Base-by-base conservation (phyloP, 2,113 vertebrate genomes). In the Engraulis encrasicolus region DNA sequence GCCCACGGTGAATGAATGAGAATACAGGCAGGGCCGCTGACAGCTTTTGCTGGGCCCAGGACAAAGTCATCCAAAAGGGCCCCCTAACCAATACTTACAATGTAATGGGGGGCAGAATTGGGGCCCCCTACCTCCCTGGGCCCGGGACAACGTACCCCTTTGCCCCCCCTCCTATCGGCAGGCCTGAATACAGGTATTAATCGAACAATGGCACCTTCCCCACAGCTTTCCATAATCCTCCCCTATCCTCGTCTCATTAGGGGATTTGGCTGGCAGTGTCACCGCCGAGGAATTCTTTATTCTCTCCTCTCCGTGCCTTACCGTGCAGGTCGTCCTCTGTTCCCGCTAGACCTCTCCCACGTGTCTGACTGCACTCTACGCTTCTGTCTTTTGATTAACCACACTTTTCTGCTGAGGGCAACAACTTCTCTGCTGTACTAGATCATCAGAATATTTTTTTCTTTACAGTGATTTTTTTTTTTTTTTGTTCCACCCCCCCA, bases 1-100 rank as follows among this genome's bases (percentile, higher is more conserved):
- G 27, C 66, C 66, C 14, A 15, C 95, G 95, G 95, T 95, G 83
- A 92, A 92, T 91, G 58, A 81, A n/a, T n/a, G n/a, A n/a, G n/a
- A n/a, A n/a, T n/a, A n/a, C n/a, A n/a, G n/a, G n/a, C n/a, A n/a
- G n/a, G n/a, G n/a, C n/a, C n/a, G n/a, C n/a, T n/a, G n/a, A n/a
- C n/a, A n/a, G n/a, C n/a, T n/a, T n/a, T n/a, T n/a, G n/a, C n/a
- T n/a, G n/a, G n/a, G n/a, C n/a, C n/a, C n/a, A n/a, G n/a, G n/a
- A n/a, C n/a, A n/a, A n/a, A n/a, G n/a, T n/a, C n/a, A n/a, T n/a
- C n/a, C n/a, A n/a, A n/a, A n/a, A n/a, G n/a, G n/a, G n/a, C n/a
- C n/a, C n/a, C n/a, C n/a, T n/a, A n/a, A n/a, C n/a, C n/a, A n/a
- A n/a, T n/a, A n/a, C n/a, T n/a, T n/a, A n/a, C n/a, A n/a, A n/a